Evolutionary conservation across 2,797 vertebrate genomes (phyloP), one percentile per base, ranked within the genome.

Genomic region (Enteromius anoplus): DNA sequence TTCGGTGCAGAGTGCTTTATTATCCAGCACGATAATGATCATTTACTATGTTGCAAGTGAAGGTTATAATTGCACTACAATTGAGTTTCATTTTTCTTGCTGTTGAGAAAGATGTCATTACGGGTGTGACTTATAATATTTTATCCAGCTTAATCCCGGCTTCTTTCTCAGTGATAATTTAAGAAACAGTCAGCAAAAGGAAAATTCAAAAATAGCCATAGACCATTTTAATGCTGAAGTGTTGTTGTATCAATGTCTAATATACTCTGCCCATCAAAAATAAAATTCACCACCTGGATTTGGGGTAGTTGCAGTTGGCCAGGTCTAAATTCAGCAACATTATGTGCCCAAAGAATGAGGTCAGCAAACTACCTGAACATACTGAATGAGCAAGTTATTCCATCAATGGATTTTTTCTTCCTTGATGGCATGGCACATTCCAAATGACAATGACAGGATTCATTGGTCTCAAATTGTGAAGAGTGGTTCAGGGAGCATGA

Each of bases 91-190:
- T 45, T 29, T n/a, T 23, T 72, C 6, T 47, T 78, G 65, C 12
- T n/a, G 21, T n/a, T 40, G 19, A 66, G 26, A 37, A 78, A 76
- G 34, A 60, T 58, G 26, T 47, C 42, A 65, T 65, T 65, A 49
- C 42, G n/a, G 6, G 11, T 8, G 12, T 51, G 11, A 51, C 65
- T 66, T 66, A 51, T n/a, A 15, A n/a, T 14, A 78, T 66, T 45
- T 66, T 49, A 34, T 34, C 29, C 19, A 66, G 19, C 29, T 14
- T 32, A 78, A 78, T 23, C 37, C 8, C 9, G n/a, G 10, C 23
- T 23, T 58, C n/a, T 58, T 23, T 58, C n/a, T 64, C 26, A 17
- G 26, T 64, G 14, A 17, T 64, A 1, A 19, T 37, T 51, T 66
- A 5, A 66, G 29, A 66, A 37, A 11, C 12, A 40, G 76, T 37